Percentiles rank a stretch among this genome's conserved stretches.
Evolutionary conservation across 2,888 invertebrate species (phyloP).

Genomic region (Scaptomyza reducta): DNA sequence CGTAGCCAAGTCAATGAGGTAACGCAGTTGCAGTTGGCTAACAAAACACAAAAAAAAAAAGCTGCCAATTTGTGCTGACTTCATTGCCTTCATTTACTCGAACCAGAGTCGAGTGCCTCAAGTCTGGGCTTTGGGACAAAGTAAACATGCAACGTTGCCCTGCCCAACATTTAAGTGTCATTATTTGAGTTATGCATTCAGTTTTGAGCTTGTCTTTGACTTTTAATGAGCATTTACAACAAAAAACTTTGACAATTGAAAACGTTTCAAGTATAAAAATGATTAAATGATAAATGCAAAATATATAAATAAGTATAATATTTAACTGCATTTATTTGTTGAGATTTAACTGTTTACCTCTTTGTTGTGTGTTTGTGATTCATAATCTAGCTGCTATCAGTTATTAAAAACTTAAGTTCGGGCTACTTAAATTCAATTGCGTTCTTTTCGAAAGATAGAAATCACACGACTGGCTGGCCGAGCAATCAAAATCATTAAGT

Average conservation of each 20-base stretch:
- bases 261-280: too few species aligned
- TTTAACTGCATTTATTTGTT: too few species aligned
- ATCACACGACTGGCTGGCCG: slow-evolving; percentile 14
- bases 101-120: neutral
- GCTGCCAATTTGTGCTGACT: slow-evolving; percentile 41
- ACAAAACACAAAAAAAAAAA: slow-evolving; percentile 7
- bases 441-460: slow-evolving; percentile 29
- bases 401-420: slow-evolving; percentile 31
- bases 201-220: neutral
- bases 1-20: slow-evolving; percentile 28
- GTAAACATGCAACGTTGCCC: neutral
- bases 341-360: too few species aligned
- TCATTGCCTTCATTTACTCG: slow-evolving; percentile 7
- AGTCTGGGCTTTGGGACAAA: neutral
- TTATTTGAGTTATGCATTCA: neutral
- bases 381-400: slow-evolving; percentile 24
- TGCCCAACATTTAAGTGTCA: slow-evolving; percentile 1
- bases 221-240: neutral
- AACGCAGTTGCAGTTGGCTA: slow-evolving; percentile 9
- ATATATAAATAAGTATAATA: too few species aligned
- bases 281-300: too few species aligned
- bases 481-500: too few species aligned
- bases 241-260: too few species aligned
- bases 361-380: slow-evolving; percentile 1
- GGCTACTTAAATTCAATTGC: slow-evolving; percentile 50